Evolutionary conservation across 1,140 invertebrate species (phyloP).

Genomic region (Lamellibrachia luymesi): DNA sequence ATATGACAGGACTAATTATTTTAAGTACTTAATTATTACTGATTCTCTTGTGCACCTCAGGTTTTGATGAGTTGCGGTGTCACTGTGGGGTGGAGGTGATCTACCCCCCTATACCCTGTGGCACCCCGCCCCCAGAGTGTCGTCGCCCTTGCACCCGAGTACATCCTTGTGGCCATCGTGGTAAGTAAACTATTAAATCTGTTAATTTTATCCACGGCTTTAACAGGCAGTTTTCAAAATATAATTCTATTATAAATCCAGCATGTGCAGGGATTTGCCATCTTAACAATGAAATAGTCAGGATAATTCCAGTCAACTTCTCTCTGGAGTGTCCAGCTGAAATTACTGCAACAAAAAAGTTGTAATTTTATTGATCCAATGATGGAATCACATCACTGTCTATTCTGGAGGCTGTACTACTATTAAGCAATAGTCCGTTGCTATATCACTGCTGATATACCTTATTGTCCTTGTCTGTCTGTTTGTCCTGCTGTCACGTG

Average conservation of each 20-base stretch:
- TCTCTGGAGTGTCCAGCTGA: neutral
- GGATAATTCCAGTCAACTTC: neutral
- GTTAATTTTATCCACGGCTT: neutral
- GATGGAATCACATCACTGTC: neutral
- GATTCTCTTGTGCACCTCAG: constrained; percentile 50
- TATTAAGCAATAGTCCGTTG: neutral
- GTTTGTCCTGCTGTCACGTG: no score
- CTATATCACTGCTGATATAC: no score
- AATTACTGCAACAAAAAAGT: constrained; percentile 7
- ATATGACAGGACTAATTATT: no score
- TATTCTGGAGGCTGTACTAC: neutral
- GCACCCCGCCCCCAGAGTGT: constrained; percentile 80
- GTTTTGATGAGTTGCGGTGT: constrained; percentile 88
- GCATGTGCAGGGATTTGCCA: constrained; percentile 64
- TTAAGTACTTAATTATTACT: neutral
- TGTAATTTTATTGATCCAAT: neutral
- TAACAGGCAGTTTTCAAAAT: neutral
- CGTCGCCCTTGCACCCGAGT: constrained; percentile 71
- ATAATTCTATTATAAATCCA: neutral
- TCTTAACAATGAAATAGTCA: neutral
- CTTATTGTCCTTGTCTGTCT: no score
- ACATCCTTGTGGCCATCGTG: constrained; percentile 78
- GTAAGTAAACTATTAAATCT: constrained; percentile 26
- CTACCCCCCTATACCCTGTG: constrained; percentile 88
- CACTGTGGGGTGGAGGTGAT: constrained; percentile 83